These are phyloP conservation scores for Sitta europaea DNA, from an alignment of 2,113 vertebrate species.

Conservation along the genomic window DNA sequence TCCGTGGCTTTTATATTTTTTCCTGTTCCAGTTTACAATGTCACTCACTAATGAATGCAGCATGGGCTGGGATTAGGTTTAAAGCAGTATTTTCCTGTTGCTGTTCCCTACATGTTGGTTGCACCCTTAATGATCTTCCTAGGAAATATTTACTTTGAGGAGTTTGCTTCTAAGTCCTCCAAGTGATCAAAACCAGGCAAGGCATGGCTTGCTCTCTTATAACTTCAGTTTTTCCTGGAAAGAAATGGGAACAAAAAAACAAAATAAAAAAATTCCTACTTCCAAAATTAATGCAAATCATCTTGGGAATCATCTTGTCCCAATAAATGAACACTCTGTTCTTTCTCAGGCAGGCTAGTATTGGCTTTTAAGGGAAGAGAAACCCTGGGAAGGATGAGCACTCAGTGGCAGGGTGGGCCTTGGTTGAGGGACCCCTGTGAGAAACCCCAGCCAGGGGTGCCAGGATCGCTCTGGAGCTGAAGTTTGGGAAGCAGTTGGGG, in stretches of 20 bases:
- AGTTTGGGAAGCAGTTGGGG: neutral
- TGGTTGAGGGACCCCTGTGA: neutral
- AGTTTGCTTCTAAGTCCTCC: slow-evolving; percentile 5
- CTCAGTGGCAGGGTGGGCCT: neutral
- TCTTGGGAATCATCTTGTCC: neutral
- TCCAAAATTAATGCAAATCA: slow-evolving; percentile 16
- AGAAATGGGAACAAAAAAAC: neutral
- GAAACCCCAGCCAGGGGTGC: neutral
- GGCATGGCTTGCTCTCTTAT: neutral
- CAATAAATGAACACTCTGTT: accelerated
- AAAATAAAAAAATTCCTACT: neutral
- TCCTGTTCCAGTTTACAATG: neutral
- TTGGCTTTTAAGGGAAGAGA: neutral
- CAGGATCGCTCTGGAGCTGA: neutral
- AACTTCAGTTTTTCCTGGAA: slow-evolving; percentile 28
- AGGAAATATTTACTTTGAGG: slow-evolving; percentile 67
- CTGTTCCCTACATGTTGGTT: slow-evolving; percentile 49
- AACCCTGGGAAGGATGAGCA: neutral
- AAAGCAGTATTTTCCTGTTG: slow-evolving; percentile 41
- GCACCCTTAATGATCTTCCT: slow-evolving; percentile 37
- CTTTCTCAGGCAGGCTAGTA: neutral
- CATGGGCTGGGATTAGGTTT: slow-evolving; percentile 38
- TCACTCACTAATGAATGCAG: slow-evolving; percentile 47
- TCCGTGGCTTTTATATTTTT: neutral
- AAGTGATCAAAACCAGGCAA: slow-evolving; percentile 51